These are phyloP conservation scores for Zaprionus capensis DNA, from an alignment of 1,140 invertebrate species.

Conservation along the genomic window DNA sequence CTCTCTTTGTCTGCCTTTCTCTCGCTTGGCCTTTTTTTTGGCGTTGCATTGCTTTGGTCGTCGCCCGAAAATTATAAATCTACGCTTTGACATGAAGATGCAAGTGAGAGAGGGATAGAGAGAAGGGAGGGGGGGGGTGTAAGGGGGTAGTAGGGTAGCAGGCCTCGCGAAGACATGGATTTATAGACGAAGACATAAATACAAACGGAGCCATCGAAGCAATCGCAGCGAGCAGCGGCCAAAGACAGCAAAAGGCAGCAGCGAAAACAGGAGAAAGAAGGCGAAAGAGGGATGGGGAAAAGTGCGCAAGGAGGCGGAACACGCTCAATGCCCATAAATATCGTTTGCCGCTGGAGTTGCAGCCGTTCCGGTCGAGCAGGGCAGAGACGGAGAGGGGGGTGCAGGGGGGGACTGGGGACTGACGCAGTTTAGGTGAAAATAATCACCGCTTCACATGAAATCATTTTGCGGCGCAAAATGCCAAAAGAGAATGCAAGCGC, in stretches of 20 bases:
- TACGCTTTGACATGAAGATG: constrained; percentile 79
- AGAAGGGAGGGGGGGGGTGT: not conserved
- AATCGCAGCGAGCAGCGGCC: constrained; percentile 47
- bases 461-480: constrained; percentile 76
- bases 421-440: constrained; percentile 77
- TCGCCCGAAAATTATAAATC: constrained; percentile 81
- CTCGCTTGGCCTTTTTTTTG: constrained; percentile 52
- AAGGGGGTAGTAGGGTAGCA: not conserved
- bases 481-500: constrained; percentile 66
- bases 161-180: constrained; percentile 71
- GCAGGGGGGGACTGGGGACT: constrained; percentile 7
- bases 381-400: not conserved
- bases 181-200: constrained; percentile 83
- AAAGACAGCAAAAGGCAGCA: constrained; percentile 61
- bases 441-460: constrained; percentile 84
- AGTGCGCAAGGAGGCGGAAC: constrained; percentile 67
- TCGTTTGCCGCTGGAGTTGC: constrained; percentile 57
- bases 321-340: constrained; percentile 83
- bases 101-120: constrained; percentile 26
- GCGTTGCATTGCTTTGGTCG: constrained; percentile 46
- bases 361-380: constrained; percentile 41
- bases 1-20: not conserved
- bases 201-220: constrained; percentile 66
- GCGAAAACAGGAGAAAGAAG: constrained; percentile 60
- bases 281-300: constrained; percentile 49